Base-by-base conservation (phyloP, 2,888 invertebrate genomes). In the Spisula solida region DNA sequence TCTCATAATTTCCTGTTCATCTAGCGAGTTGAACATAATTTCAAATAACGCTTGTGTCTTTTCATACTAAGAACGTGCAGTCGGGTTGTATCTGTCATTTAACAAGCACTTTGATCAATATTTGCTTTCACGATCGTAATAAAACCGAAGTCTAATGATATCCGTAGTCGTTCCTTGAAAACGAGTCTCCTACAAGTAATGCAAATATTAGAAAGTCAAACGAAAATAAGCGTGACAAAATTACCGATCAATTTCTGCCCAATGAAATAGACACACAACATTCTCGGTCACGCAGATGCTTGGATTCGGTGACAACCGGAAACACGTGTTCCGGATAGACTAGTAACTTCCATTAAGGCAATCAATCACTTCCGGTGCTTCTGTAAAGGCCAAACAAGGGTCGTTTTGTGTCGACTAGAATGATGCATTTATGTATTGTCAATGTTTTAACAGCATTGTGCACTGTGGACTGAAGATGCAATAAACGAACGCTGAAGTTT, bases 301-400 rank as follows among this genome's bases (percentile, higher is more conserved):
- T 82, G 85, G 87, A 89, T 89, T 87, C 84, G 86, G 89, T 92
- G 92, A 92, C 92, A 92, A 87, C 93, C 93, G 92, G 93, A 93
- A 93, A 91, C 86, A 82, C 85, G 85, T 83, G 87, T 88, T 90
- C 90, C 93, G 93, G 93, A 93, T 89, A 93, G 93, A 93, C 93
- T 90, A 93, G 93, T 93, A 91, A 93, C 93, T 93, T 93, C 93
- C 93, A 93, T 93, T 93, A 93, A 93, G 89, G 93, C 88, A 92
- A 92, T 92, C 92, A 92, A 92, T 91, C 91, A 85, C 91, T 92
- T 92, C 92, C 92, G 92, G 92, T 81, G 84, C 60, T 86, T 56
- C 81, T 79, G 83, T 89, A 91, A 91, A 85, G 85, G 85, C 85
- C 85, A 85, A 51, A 60, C 85, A 51, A 56, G 75, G 56, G 29